Evolutionary conservation across 1,140 invertebrate genomes (phyloP), one percentile per base, ranked within the genome.

Genomic region (Ceratina japonica): DNA sequence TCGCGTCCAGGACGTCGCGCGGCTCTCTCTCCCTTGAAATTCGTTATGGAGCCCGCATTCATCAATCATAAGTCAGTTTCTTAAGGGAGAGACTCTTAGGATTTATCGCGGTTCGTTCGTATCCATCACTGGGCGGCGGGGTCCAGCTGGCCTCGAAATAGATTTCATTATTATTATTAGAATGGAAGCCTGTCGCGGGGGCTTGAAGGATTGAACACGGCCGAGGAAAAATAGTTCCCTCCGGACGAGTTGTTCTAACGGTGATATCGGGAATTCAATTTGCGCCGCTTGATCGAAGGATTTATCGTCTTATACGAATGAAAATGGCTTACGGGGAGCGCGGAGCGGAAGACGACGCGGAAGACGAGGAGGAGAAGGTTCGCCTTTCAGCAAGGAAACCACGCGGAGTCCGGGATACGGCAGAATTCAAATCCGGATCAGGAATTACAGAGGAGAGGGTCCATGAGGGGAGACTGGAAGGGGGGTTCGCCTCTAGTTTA

Each of bases 401-500:
- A 13, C 37, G 65, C 78, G 78, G 22, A 68, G 51, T 49, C 44
- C 44, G 58, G 27, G 64, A 69, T 75, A 63, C 49, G 63, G 54
- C 18, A 66, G 68, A 76, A 75, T 80, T 84, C 76, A 84, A 84
- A 85, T 87, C 79, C 79, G 85, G 84, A 85, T 87, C 82, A 74
- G 78, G 80, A 87, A 85, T 87, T 83, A 86, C 79, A 12, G 15
- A n/a, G n/a, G 10, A 52, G n/a, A 66, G 44, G 61, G 24, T 62
- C 27, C 20, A 63, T 4, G 18, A n/a, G 31, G 56, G 15, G 59
- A 13, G 69, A 20, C 44, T 2, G 20, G 13, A 13, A 18, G 54
- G 58, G 56, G 81, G 52, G 52, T 58, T n/a, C 52, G 76, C 18
- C 52, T 64, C 62, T 78, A 74, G 62, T 72, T 62, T 69, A 78